Evolutionary conservation across 1,140 invertebrate genomes (phyloP), one percentile per base, ranked within the genome.

Genomic region (Gonioctena quinquepunctata): DNA sequence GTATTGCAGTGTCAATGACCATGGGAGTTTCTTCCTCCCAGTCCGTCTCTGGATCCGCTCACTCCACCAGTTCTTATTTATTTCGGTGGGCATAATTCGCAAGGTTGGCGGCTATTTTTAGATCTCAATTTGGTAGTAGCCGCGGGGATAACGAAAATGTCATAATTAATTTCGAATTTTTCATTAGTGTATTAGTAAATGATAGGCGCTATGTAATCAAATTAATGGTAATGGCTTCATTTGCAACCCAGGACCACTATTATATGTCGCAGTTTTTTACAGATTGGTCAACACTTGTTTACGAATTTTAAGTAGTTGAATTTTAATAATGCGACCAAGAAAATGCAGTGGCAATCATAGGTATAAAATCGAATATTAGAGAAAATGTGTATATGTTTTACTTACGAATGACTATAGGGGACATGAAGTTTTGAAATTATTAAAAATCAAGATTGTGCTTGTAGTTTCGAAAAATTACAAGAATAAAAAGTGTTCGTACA

Each of bases 101-200:
- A 69, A 69, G 68, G 60, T 52, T 69, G 60, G 27, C 50, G 60
- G 68, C 18, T 69, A 50, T 27, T 33, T 28, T 28, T 64, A 63
- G 59, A 61, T 19, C 59, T 61, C 23, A 26, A 27, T 27, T 28
- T 28, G 59, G 25, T 61, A n/a, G 25, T 27, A 26, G 59, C 59
- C 25, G n/a, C 59, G 59, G 59, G 59, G n/a, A 18, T 6, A 61
- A 61, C 33, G 27, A 61, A 61, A 61, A 27, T 61, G 59, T 61
- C 25, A 25, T 27, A 61, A 61, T 61, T 61, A 28, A 28, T 61
- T 27, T 18, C 18, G 52, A 54, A 54, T 54, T 54, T 61, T 61
- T 61, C 23, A 61, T 61, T 61, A 33, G 27, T 26, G 19, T 61
- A 61, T 61, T 61, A 27, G 23, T 61, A 27, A 61, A 26, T 33